A percentile compares a stretch with the other conserved stretches of the same genome.
Conservation (phyloP, 2,888 invertebrate genomes). For the Parasteatoda lunata region DNA sequence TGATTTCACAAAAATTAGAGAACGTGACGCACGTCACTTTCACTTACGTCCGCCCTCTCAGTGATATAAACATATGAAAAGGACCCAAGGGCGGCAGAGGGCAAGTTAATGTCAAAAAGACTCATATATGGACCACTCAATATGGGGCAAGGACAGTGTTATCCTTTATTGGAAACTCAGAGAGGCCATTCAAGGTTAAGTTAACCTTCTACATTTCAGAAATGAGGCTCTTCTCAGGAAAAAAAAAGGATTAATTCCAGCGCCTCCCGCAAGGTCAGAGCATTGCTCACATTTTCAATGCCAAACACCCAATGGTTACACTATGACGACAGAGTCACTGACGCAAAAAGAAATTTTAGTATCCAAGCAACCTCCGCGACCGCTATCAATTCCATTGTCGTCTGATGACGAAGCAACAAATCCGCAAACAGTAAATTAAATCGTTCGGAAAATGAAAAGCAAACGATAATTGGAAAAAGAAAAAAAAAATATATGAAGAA, state of each 20-base stretch:
- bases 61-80: too few relatives aligned
- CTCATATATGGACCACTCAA: conserved; percentile 38
- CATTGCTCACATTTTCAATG: background rate
- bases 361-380: conserved; percentile 8
- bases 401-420: too few relatives aligned
- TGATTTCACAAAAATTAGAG: too few relatives aligned
- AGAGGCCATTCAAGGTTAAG: conserved; percentile 41
- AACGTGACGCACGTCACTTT: background rate
- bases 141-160: conserved; percentile 55
- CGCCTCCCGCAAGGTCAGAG: conserved; percentile 37
- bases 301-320: conserved; percentile 5
- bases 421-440: too few relatives aligned
- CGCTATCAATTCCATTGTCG: background rate
- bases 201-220: conserved; percentile 9
- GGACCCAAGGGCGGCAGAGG: conserved; percentile 42
- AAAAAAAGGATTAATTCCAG: conserved; percentile 17
- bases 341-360: conserved; percentile 14
- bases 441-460: too few relatives aligned
- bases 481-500: too few relatives aligned
- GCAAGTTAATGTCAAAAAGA: conserved; percentile 36
- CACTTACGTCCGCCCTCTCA: background rate
- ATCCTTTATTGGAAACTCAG: conserved; percentile 26
- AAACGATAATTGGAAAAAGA: background rate
- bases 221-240: conserved; percentile 24
- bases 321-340: background rate